Evolutionary conservation across 2,888 invertebrate genomes (phyloP).

Genomic region (Anthophora plumipes): DNA sequence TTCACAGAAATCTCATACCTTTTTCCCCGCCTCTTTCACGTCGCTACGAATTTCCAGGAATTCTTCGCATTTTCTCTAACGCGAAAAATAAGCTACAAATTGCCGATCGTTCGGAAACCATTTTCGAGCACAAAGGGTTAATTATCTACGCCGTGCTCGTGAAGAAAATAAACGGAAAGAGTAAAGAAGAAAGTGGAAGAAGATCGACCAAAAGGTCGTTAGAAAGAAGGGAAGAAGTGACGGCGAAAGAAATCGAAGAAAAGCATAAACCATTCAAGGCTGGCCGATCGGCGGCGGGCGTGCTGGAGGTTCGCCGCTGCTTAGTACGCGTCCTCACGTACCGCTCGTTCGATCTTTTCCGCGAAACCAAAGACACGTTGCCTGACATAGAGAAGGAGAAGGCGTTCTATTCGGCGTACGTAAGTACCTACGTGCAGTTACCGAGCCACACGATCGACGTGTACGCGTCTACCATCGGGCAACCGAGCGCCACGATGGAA

Average conservation of each 20-base stretch:
- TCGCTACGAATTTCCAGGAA: too few relatives aligned
- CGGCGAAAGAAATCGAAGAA: slow-evolving; percentile 40
- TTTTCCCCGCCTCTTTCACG: too few relatives aligned
- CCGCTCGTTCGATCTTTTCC: slow-evolving; percentile 80
- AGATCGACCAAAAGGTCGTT: neutral
- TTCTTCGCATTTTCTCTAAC: too few relatives aligned
- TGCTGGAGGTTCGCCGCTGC: slow-evolving; percentile 45
- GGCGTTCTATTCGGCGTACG: slow-evolving; percentile 75
- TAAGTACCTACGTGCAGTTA: slow-evolving; percentile 69
- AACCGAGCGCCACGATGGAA: slow-evolving; percentile 45
- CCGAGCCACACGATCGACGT: slow-evolving; percentile 45
- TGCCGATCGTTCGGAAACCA: too few relatives aligned
- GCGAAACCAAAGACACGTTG: slow-evolving; percentile 79
- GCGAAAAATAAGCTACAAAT: too few relatives aligned
- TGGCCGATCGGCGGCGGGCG: slow-evolving; percentile 30
- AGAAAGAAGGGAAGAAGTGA: neutral
- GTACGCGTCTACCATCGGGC: slow-evolving; percentile 38
- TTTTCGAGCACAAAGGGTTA: too few relatives aligned
- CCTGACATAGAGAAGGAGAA: slow-evolving; percentile 73
- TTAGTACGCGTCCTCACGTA: slow-evolving; percentile 81
- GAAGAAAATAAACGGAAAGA: too few relatives aligned
- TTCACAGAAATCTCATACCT: too few relatives aligned
- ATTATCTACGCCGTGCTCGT: too few relatives aligned
- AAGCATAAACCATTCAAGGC: slow-evolving; percentile 63
- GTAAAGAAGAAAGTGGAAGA: neutral